Base-by-base conservation (phyloP, 1,140 invertebrate species). In the Choristoneura fumiferana region DNA sequence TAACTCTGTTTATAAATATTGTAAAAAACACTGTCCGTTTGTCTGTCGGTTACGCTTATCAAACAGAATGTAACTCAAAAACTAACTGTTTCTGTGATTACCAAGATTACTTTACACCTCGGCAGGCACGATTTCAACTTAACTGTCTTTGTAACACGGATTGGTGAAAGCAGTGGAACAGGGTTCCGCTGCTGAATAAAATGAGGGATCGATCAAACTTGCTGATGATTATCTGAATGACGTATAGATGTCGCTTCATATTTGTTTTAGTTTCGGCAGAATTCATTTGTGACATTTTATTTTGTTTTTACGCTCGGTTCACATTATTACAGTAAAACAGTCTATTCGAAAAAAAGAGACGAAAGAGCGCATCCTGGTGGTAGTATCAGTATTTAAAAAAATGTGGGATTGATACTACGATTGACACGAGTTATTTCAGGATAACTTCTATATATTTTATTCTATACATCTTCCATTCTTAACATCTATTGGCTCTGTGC, bases 211-310 rank as follows among this genome's bases (percentile, higher is more conserved):
- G 63, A 77, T 74, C 71, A 77, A 65, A 54, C n/a, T 58, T 60
- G 43, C 62, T 56, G 74, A 77, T 77, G 60, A 45, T 68, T 74
- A 77, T 77, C 74, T 13, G 15, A 37, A 63, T 71, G 73, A 76
- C 61, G 68, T 56, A 70, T 68, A 45, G 62, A 54, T 54, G 62
- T 22, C 53, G 55, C 54, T 18, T 45, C 54, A 10, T 22, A 13
- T 29, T 5, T 49, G 18, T 49, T 37, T 37, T 12, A 4, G n/a
- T 3, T 29, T 29, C 22, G 22, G 6, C 22, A 3, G 22, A 29
- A 29, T 29, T 3, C 22, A 29, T 29, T 29, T 29, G n/a, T 29
- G 6, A 29, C 22, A 6, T 29, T 29, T 29, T 29, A 6, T 29
- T 29, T 29, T n/a, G n/a, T n/a, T 29, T 29, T 6, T 29, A 29